These are phyloP conservation scores for Monopis laevigella DNA, from an alignment of 2,888 invertebrate genomes.

Conservation along the genomic window DNA sequence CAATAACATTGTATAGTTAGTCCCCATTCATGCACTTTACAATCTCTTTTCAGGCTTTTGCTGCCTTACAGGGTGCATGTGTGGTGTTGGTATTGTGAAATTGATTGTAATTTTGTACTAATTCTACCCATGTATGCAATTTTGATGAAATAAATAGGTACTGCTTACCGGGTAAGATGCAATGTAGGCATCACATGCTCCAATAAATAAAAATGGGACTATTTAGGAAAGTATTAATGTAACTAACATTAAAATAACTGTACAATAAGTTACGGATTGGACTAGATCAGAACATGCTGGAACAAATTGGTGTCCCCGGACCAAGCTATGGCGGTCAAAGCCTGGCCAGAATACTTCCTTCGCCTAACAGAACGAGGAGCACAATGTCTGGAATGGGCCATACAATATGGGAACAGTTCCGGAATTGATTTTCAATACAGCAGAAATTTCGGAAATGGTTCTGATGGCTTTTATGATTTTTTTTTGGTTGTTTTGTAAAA, in stretches of 20 bases:
- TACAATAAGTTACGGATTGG: slow-evolving; percentile 2
- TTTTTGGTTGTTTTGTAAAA: too few relatives aligned
- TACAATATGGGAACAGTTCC: not conserved
- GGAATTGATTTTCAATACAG: not conserved
- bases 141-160: too few relatives aligned
- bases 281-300: not conserved
- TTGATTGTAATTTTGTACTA: too few relatives aligned
- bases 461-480: not conserved
- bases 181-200: not conserved
- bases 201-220: slow-evolving; percentile 10
- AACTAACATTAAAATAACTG: not conserved
- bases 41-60: too few relatives aligned
- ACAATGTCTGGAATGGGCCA: not conserved
- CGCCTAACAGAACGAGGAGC: not conserved
- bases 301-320: too few relatives aligned
- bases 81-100: too few relatives aligned
- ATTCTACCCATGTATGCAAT: too few relatives aligned
- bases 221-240: not conserved
- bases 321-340: not conserved
- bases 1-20: too few relatives aligned
- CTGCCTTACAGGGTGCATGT: too few relatives aligned
- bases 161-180: not conserved
- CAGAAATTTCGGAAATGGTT: not conserved
- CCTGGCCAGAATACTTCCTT: not conserved
- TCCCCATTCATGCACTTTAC: too few relatives aligned